These are phyloP conservation scores for Trichogramma evanescens DNA, from an alignment of 2,888 invertebrate species.

Conservation along the genomic window DNA sequence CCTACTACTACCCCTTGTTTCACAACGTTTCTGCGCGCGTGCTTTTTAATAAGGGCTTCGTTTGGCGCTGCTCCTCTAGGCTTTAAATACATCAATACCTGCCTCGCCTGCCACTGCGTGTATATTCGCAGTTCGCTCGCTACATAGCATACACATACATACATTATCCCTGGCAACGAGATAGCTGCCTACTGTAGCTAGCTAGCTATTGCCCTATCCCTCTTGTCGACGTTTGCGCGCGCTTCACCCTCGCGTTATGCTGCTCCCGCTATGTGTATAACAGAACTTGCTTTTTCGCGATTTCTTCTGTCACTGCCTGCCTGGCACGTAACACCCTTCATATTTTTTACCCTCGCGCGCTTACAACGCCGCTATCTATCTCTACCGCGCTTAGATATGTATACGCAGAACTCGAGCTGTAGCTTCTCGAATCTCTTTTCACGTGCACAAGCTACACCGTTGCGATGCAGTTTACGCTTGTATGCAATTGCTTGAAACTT, in stretches of 20 bases:
- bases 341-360: slow-evolving; percentile 45
- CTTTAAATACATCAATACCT: slow-evolving; percentile 48
- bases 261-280: slow-evolving; percentile 24
- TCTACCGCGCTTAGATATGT: slow-evolving; percentile 10
- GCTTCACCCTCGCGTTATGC: slow-evolving; percentile 27
- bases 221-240: no score
- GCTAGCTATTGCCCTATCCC: no score
- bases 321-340: slow-evolving; percentile 27
- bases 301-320: no score
- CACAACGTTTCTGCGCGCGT: slow-evolving; percentile 31
- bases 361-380: slow-evolving; percentile 31
- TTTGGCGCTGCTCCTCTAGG: slow-evolving; percentile 45
- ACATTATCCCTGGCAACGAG: slow-evolving; percentile 48
- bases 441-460: slow-evolving; percentile 10
- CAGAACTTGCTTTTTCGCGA: no score
- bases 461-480: slow-evolving; percentile 15
- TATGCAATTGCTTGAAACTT: slow-evolving; percentile 13
- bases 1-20: slow-evolving; percentile 36
- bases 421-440: slow-evolving; percentile 19
- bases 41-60: slow-evolving; percentile 50
- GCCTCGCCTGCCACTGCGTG: slow-evolving; percentile 8
- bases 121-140: no score
- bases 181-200: slow-evolving; percentile 15
- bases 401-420: slow-evolving; percentile 2
- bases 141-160: slow-evolving; percentile 22